A percentile compares a stretch with the other conserved stretches of the same genome.
phyloP scores from a whole-genome alignment of 1,140 invertebrate species.

The Sitophilus oryzae region DNA sequence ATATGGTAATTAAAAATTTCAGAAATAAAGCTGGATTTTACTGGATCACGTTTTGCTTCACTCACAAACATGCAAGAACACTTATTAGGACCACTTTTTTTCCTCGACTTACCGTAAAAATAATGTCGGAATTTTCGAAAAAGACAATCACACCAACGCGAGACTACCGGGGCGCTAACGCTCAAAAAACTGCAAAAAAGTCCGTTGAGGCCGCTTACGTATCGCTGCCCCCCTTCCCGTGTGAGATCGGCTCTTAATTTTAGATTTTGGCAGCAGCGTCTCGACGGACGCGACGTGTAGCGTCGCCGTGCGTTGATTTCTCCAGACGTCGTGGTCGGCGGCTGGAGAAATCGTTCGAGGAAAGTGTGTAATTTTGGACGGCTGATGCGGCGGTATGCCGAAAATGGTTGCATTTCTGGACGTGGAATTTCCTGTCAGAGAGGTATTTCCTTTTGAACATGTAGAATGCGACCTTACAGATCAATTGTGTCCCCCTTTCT shows the following conservation, averaged over 20 bases:
- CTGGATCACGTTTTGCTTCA: too few species aligned
- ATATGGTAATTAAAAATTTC: too few species aligned
- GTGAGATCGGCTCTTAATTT: constrained; percentile 35
- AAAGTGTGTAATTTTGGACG: constrained; percentile 19
- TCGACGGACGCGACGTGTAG: constrained; percentile 19
- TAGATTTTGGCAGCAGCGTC: constrained; percentile 39
- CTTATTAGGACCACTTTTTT: too few species aligned
- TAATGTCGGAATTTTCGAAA: constrained; percentile 4
- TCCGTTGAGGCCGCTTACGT: constrained; percentile 17
- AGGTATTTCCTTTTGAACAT: too few species aligned
- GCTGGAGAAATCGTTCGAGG: too few species aligned
- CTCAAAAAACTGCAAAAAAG: constrained; percentile 41
- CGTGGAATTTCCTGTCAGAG: too few species aligned
- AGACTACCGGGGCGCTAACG: constrained; percentile 28
- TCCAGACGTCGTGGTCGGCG: constrained; percentile 1
- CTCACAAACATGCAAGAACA: constrained; percentile 18
- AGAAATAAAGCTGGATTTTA: too few species aligned
- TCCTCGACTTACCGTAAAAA: constrained; percentile 33
- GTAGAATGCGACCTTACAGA: too few species aligned
- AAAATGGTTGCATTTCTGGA: too few species aligned
- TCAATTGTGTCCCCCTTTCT: too few species aligned
- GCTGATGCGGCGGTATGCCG: too few species aligned
- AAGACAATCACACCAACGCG: too few species aligned
- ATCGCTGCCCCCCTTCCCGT: constrained; percentile 30
- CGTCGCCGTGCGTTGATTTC: constrained; percentile 3